These are phyloP conservation scores for Ovis aries DNA, from an alignment of 2,113 vertebrate species.

Conservation along the genomic window ARS-UI_Ramb_v3.0 NC_056074.1:32293501-32294000, in stretches of 20 bases:
- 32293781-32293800: neutral
- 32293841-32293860: neutral
- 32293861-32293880: neutral
- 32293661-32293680: neutral
- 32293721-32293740: neutral
- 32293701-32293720: neutral
- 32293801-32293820: neutral
- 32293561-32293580: neutral
- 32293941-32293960: neutral
- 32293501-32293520: neutral
- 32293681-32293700: neutral
- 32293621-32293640: neutral
- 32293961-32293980: neutral
- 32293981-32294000: neutral
- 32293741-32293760: neutral
- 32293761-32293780: neutral
- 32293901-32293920: neutral
- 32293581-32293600: neutral
- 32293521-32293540: neutral
- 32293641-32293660: neutral
- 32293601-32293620: neutral
- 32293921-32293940: neutral
- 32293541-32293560: neutral
- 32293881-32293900: neutral
- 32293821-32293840: neutral